Percentiles rank a stretch among this genome's conserved stretches.
These are phyloP conservation scores for Syngnathus rostellatus DNA, from an alignment of 2,797 vertebrate genomes.

Conservation along the genomic window DNA sequence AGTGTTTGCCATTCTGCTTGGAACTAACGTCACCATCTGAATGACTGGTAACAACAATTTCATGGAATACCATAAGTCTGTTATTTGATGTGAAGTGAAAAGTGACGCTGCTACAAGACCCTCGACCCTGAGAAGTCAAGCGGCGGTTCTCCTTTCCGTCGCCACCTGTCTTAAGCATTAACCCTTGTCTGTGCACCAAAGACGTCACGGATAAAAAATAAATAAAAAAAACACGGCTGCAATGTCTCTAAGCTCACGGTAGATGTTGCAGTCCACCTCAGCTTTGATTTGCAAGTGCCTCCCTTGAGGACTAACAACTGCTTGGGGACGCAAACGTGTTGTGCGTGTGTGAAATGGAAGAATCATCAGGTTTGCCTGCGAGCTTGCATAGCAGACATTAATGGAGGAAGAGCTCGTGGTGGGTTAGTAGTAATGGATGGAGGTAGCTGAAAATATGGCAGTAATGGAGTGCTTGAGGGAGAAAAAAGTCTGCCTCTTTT, in stretches of 20 bases:
- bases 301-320: constrained; percentile 11
- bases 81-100: constrained; percentile 17
- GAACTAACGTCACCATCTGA: not conserved
- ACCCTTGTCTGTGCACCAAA: constrained; percentile 22
- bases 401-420: constrained; percentile 11
- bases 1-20: constrained; percentile 26
- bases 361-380: constrained; percentile 17
- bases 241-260: constrained; percentile 21
- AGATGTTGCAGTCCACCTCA: constrained; percentile 28
- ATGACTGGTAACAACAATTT: not conserved
- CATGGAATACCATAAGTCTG: too few relatives aligned
- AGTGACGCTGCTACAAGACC: constrained; percentile 16
- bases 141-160: constrained; percentile 31
- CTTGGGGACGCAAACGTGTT: constrained; percentile 17
- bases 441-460: constrained; percentile 7
- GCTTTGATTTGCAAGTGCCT: constrained; percentile 19
- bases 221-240: constrained; percentile 20
- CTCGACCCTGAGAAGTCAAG: constrained; percentile 11
- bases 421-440: constrained; percentile 18
- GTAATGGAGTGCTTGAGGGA: constrained; percentile 20
- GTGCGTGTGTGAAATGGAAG: constrained; percentile 13
- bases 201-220: constrained; percentile 32
- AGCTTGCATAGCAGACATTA: constrained; percentile 23
- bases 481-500: constrained; percentile 12
- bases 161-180: constrained; percentile 51